phyloP scores from a whole-genome alignment of 2,113 vertebrate species.

The Archilochus colubris region DNA sequence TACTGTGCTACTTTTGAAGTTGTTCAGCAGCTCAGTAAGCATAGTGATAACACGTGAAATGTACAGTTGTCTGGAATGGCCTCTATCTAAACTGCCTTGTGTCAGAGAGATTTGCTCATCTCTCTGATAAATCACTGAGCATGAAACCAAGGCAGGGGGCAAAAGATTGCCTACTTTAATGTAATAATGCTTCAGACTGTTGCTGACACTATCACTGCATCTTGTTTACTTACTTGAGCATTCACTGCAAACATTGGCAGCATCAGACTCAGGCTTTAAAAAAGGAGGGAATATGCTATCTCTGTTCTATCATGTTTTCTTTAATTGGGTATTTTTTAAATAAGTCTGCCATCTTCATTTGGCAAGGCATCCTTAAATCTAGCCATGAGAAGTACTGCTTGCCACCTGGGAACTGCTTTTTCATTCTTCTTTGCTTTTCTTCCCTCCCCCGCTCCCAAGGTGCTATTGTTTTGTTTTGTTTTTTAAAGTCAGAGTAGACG shows the following conservation, averaged over 20 bases:
- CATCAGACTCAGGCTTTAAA: neutral
- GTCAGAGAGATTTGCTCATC: neutral
- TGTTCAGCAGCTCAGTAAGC: neutral
- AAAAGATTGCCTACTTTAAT: neutral
- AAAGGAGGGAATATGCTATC: neutral
- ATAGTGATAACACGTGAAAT: neutral
- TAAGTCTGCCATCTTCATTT: neutral
- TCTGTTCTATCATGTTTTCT: neutral
- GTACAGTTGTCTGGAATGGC: neutral
- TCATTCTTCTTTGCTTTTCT: neutral
- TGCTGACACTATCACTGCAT: accelerated
- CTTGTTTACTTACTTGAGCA: neutral
- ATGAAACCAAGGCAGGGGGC: neutral
- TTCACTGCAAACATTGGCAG: neutral
- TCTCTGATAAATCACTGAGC: neutral
- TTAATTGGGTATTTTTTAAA: neutral
- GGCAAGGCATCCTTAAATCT: neutral
- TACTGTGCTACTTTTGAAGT: accelerated
- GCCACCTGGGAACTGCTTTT: neutral
- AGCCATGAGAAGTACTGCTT: neutral
- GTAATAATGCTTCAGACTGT: neutral
- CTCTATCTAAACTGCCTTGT: neutral
- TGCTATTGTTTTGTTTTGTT: neutral
- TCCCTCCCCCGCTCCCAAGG: neutral
- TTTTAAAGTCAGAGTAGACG: accelerated